Percentiles rank a stretch among this genome's conserved stretches.
Evolutionary conservation across 2,113 vertebrate species (phyloP).

Genomic region (Boleophthalmus pectinirostris): DNA sequence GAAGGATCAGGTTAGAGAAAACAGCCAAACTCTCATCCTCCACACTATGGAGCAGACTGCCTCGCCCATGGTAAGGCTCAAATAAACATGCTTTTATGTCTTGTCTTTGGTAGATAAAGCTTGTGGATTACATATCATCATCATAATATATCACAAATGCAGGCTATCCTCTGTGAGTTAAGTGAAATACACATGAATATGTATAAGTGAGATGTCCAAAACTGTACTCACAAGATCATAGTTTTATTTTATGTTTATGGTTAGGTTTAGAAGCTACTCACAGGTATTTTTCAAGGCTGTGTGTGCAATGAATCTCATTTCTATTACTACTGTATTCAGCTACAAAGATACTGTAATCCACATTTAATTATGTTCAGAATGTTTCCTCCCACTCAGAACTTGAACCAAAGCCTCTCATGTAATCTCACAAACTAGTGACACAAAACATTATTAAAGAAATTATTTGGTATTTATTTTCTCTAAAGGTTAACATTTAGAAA

Average conservation of each 20-base stretch:
- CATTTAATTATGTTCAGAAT: no score
- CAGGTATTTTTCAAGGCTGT: background rate
- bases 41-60: constrained; percentile 89
- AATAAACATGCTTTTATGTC: background rate
- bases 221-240: background rate
- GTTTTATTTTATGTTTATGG: background rate
- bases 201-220: background rate
- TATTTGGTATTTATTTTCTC: no score
- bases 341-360: background rate
- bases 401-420: no score
- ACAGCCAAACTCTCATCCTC: constrained; percentile 88
- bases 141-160: no score
- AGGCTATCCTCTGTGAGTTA: background rate
- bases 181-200: background rate
- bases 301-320: background rate
- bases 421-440: no score
- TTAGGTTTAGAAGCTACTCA: background rate
- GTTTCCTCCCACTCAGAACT: no score
- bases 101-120: background rate
- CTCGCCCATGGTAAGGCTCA: constrained; percentile 84
- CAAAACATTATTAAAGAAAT: no score
- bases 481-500: no score
- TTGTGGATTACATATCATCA: constrained; percentile 1
- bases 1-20: constrained; percentile 96
- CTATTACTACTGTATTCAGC: background rate